Base-by-base conservation (phyloP, 2,113 vertebrate species). In the Podocnemis expansa region DNA sequence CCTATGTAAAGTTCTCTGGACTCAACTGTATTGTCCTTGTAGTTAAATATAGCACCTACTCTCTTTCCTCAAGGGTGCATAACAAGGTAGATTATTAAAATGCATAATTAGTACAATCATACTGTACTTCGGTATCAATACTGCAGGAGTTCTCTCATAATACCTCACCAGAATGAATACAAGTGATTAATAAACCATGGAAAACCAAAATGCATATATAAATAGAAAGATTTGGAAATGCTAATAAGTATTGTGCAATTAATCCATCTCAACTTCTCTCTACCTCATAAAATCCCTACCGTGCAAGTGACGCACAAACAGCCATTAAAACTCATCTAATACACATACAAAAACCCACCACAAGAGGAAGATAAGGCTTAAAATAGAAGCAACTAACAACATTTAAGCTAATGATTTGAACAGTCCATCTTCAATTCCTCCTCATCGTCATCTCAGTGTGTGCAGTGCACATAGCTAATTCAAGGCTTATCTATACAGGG, bases 391-490 rank as follows among this genome's bases (percentile, higher is more conserved):
- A 88, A 6, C 76, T 17, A 5, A 47, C 45, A n/a, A 9, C 7
- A 54, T 21, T 79, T 58, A 45, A 88, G 19, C 29, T n/a, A 81
- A 51, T 0, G 2, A 73, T 84, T 75, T 22, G 19, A 34, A 31
- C 17, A 12, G 5, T 3, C 10, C 29, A 14, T 2, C 3, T 58
- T 43, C 67, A 0, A 0, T 9, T n/a, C n/a, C n/a, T 49, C 63
- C 21, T 16, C 60, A n/a, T 31, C 60, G n/a, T 31, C 31, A 63
- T 63, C 14, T n/a, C 31, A 63, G 29, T 60, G 60, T 63, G 17
- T 67, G 63, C 34, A 67, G 34, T 21, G 19, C 16, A 25, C 6
- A 43, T 29, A 2, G 70, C 27, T 63, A 63, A 63, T 63, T 63
- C 34, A 63, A 31, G 31, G 60, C 60, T 63, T 63, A 31, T 63